Percentiles rank a stretch among this genome's conserved stretches.
These are phyloP conservation scores for Aspidiotus rigidus DNA, from an alignment of 2,888 invertebrate species.

Conservation along the genomic window DNA sequence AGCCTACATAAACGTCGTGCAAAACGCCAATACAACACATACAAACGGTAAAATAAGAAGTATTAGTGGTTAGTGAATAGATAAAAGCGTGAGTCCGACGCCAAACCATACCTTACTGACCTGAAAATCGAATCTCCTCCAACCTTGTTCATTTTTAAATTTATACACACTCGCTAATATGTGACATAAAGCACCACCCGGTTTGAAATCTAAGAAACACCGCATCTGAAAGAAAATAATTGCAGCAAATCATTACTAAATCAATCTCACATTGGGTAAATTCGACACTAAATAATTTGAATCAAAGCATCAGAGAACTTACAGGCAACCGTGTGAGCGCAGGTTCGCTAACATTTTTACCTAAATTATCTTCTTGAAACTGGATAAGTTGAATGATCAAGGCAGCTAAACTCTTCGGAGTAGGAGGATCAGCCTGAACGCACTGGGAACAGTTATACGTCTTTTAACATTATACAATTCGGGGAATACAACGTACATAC, in stretches of 20 bases:
- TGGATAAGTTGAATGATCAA: slow-evolving; percentile 82
- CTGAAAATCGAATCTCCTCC: slow-evolving; percentile 88
- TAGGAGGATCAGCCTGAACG: slow-evolving; percentile 86
- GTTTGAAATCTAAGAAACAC: slow-evolving; percentile 91
- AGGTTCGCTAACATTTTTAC: slow-evolving; percentile 85
- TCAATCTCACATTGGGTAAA: background rate
- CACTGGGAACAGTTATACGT: slow-evolving; percentile 50
- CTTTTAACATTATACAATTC: too few relatives aligned
- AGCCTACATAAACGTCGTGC: slow-evolving; percentile 23
- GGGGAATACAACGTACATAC: too few relatives aligned
- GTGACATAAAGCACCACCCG: slow-evolving; percentile 84
- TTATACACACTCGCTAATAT: slow-evolving; percentile 88
- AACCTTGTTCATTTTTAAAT: slow-evolving; percentile 92
- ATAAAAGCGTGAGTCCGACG: slow-evolving; percentile 37
- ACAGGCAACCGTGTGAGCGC: slow-evolving; percentile 79
- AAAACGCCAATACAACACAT: slow-evolving; percentile 24
- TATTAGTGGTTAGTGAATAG: slow-evolving; percentile 37
- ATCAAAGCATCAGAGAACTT: slow-evolving; percentile 42
- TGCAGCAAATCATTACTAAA: background rate
- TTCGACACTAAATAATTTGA: background rate
- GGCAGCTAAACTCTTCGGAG: slow-evolving; percentile 78
- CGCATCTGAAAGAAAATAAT: slow-evolving; percentile 60
- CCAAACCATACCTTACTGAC: slow-evolving; percentile 61
- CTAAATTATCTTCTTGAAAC: slow-evolving; percentile 92
- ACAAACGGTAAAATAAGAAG: slow-evolving; percentile 18